Base-by-base conservation (phyloP, 2,113 vertebrate genomes). In the Sylvietta virens region DNA sequence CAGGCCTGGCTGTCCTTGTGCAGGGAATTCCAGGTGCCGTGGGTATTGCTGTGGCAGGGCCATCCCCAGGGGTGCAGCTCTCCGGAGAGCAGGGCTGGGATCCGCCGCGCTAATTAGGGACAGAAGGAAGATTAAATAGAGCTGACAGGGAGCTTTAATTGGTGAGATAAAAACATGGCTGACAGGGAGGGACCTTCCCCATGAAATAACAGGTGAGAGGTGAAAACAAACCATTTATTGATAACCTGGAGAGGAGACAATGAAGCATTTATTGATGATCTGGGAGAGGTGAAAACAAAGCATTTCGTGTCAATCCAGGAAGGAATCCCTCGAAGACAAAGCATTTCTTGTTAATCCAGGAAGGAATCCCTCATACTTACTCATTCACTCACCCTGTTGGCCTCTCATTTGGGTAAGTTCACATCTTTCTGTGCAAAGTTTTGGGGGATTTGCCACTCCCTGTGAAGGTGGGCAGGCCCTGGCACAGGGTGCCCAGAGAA, bases 281-380 rank as follows among this genome's bases (percentile, higher is more conserved):
- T 53, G 42, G 51, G 42, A 31, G 3, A n/a, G 24, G 50, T 5
- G 58, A 40, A 48, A 50, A 50, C 48, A 48, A 47, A 40, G 61
- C n/a, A 4, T 54, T 65, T 37, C 10, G 27, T 40, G 50, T 33
- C 27, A 10, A 65, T 13, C 50, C 5, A 9, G 50, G 35, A 48
- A 72, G 16, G 74, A 79, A 37, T 12, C 35, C 0, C 0, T 44
- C 1, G 3, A 31, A 31, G 21, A 56, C 30, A 50, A 50, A 37
- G 53, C 31, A 3, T 51, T 67, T 37, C 10, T 31, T 40, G 50
- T 33, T 33, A 10, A 65, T 13, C 50, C 5, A 9, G 50, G 35
- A 48, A 72, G 16, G 74, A 79, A 37, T 12, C 35, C 0, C 0
- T 44, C 1, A 1, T 8, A 19, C 35, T 65, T 9, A 18, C 64